Conservation (phyloP, 2,797 vertebrate species). For the Acanthis flammea region DNA sequence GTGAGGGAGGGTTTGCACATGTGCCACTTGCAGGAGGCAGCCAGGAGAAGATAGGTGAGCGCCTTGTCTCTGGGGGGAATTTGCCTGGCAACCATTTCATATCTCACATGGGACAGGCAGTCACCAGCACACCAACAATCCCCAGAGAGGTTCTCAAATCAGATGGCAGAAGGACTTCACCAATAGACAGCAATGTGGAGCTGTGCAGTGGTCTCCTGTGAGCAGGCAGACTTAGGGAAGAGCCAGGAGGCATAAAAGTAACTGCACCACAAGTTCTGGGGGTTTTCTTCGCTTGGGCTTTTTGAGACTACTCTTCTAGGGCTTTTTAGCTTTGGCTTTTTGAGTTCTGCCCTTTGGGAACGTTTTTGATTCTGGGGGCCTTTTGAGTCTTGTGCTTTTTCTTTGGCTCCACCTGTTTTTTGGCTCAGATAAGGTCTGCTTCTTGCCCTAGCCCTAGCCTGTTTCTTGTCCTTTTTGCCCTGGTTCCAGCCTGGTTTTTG, state of each 20-base stretch:
- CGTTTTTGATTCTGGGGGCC: not conserved
- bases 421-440: not conserved
- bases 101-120: not conserved
- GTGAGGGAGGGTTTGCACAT: too few species aligned
- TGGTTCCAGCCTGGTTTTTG: not conserved
- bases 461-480: not conserved
- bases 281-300: not conserved
- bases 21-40: too few species aligned
- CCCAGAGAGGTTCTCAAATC: not conserved
- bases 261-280: accelerated
- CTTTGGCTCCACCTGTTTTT: not conserved
- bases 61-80: not conserved
- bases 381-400: not conserved
- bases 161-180: not conserved
- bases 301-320: not conserved
- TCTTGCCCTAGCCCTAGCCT: too few species aligned
- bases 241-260: not conserved
- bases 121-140: not conserved
- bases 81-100: accelerated
- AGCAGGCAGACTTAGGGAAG: not conserved
- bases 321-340: not conserved
- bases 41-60: not conserved
- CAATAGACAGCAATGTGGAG: not conserved
- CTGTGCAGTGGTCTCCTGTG: not conserved
- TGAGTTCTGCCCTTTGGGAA: not conserved